These are phyloP conservation scores for Bombus sibiricus DNA, from an alignment of 1,140 invertebrate genomes.

Conservation along the genomic window DNA sequence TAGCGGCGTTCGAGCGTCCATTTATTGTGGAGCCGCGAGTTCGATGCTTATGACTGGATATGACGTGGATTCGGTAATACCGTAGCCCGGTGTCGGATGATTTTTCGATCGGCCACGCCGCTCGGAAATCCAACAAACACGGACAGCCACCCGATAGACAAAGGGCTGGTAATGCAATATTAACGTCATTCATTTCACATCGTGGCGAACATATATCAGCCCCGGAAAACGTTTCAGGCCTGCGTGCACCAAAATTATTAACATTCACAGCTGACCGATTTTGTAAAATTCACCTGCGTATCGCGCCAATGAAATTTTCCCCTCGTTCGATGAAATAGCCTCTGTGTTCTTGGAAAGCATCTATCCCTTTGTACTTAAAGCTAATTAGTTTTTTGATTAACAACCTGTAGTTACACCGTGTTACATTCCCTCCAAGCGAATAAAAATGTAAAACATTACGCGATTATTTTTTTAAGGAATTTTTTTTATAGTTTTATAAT, in stretches of 20 bases:
- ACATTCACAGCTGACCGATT: constrained; percentile 54
- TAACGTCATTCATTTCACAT: constrained; percentile 53
- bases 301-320: not conserved
- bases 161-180: constrained; percentile 41
- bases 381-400: not conserved
- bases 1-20: not conserved
- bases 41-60: not conserved
- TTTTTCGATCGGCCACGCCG: constrained; percentile 49
- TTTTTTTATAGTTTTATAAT: not conserved
- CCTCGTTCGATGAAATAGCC: not conserved
- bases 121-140: constrained; percentile 18
- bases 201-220: constrained; percentile 17
- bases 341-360: not conserved
- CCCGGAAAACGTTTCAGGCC: not conserved
- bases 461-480: not conserved
- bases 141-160: constrained; percentile 19
- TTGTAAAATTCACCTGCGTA: constrained; percentile 47
- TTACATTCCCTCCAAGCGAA: not conserved
- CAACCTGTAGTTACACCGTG: not conserved
- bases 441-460: too few species aligned
- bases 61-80: constrained; percentile 35
- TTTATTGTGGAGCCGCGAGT: not conserved
- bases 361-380: too few species aligned
- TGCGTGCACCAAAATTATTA: constrained; percentile 49
- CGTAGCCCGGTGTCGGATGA: constrained; percentile 25